A percentile compares a stretch with the other conserved stretches of the same genome.
These are phyloP conservation scores for Drosophila sulfurigaster DNA, from an alignment of 1,140 invertebrate genomes.

Conservation along the genomic window DNA sequence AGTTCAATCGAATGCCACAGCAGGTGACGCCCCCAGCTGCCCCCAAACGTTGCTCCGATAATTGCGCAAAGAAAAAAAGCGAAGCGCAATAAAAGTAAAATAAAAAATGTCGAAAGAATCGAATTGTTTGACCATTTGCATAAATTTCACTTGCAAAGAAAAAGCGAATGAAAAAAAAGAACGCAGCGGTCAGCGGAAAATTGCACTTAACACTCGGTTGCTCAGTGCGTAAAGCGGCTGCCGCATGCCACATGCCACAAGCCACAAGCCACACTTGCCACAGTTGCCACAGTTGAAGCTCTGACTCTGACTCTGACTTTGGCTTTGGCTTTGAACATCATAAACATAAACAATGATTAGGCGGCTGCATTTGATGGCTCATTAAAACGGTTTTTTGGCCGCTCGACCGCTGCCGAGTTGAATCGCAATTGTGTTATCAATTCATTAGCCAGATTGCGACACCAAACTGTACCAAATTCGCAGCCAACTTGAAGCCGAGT, in stretches of 20 bases:
- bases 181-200: slow-evolving; percentile 1
- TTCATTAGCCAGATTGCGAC: slow-evolving; percentile 56
- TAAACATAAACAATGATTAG: slow-evolving; percentile 61
- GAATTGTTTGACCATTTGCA: slow-evolving; percentile 66
- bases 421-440: slow-evolving; percentile 61
- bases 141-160: slow-evolving; percentile 70
- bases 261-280: slow-evolving; percentile 11
- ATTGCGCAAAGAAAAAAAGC: slow-evolving; percentile 63
- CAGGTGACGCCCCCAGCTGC: slow-evolving; percentile 64
- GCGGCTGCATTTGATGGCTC: slow-evolving; percentile 44
- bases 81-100: slow-evolving; percentile 28
- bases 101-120: slow-evolving; percentile 36
- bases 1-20: slow-evolving; percentile 78
- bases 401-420: slow-evolving; percentile 5
- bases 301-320: neutral
- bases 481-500: neutral
- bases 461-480: slow-evolving; percentile 43
- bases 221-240: slow-evolving; percentile 35
- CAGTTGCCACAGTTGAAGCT: slow-evolving; percentile 8
- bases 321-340: slow-evolving; percentile 20
- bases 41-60: slow-evolving; percentile 29
- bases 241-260: neutral
- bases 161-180: slow-evolving; percentile 11
- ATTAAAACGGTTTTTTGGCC: slow-evolving; percentile 71
- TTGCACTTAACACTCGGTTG: slow-evolving; percentile 13